These are phyloP conservation scores for Pampusana beccarii DNA, from an alignment of 2,113 vertebrate genomes.

Conservation along the genomic window DNA sequence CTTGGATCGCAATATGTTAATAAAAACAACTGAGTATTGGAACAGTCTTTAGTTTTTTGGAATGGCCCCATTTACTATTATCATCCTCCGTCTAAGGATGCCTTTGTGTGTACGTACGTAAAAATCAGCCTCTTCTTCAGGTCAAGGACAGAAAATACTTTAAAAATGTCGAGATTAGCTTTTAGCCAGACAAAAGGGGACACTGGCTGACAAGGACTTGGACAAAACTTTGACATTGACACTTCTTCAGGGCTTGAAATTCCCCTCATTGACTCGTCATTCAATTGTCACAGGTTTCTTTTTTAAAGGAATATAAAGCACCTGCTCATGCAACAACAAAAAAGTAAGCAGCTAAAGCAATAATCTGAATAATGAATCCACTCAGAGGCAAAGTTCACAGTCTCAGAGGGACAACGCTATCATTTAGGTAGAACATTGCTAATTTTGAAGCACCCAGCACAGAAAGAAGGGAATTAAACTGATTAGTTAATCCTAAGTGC, in stretches of 20 bases:
- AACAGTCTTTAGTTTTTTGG: background rate
- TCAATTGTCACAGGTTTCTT: background rate
- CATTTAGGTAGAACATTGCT: background rate
- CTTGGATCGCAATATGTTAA: background rate
- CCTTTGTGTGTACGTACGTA: background rate
- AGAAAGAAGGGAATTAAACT: background rate
- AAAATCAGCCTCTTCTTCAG: background rate
- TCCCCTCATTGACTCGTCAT: background rate
- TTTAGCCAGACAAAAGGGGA: background rate
- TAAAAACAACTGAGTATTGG: background rate
- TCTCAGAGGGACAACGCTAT: background rate
- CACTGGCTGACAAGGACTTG: background rate
- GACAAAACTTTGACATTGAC: background rate
- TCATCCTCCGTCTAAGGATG: background rate
- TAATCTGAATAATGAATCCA: background rate
- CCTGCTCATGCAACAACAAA: background rate
- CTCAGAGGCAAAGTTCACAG: background rate
- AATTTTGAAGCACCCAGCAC: background rate
- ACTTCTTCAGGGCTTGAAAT: background rate
- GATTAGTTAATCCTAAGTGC: background rate
- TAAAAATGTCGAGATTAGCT: background rate
- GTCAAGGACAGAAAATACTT: background rate
- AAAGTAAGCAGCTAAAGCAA: background rate
- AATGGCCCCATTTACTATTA: background rate
- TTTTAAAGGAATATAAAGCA: background rate